Conservation (phyloP, 2,797 vertebrate genomes). For the Ctenopoma kingsleyae region DNA sequence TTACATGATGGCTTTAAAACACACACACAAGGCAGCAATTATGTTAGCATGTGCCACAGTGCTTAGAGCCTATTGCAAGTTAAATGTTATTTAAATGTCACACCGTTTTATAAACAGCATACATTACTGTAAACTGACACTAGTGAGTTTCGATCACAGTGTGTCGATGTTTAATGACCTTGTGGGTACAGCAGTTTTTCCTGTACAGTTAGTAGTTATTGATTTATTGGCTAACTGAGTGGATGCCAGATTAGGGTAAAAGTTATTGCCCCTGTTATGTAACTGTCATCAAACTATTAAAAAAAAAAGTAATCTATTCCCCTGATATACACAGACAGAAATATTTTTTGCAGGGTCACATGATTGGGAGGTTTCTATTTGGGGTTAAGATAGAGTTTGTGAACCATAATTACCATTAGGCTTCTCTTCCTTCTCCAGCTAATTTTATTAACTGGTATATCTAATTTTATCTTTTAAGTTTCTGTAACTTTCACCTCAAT, state of each 20-base stretch:
- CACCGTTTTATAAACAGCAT: conserved; percentile 8
- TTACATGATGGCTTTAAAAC: conserved; percentile 45
- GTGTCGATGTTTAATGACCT: conserved; percentile 4
- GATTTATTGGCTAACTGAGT: background rate
- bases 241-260: background rate
- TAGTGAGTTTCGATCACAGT: background rate
- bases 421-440: background rate
- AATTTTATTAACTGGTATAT: background rate
- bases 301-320: background rate
- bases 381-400: too few relatives aligned
- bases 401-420: background rate
- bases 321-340: background rate
- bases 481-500: background rate
- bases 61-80: conserved; percentile 6
- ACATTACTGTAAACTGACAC: conserved; percentile 15
- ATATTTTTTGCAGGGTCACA: background rate
- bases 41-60: conserved; percentile 18
- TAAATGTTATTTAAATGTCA: conserved; percentile 45
- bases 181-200: conserved; percentile 2
- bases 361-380: too few relatives aligned
- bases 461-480: conserved; percentile 6
- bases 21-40: conserved; percentile 23
- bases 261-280: background rate
- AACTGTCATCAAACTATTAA: background rate
- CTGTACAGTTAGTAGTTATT: conserved; percentile 1